Conservation (phyloP, 2,113 vertebrate genomes). For the Plectropomus leopardus region DNA sequence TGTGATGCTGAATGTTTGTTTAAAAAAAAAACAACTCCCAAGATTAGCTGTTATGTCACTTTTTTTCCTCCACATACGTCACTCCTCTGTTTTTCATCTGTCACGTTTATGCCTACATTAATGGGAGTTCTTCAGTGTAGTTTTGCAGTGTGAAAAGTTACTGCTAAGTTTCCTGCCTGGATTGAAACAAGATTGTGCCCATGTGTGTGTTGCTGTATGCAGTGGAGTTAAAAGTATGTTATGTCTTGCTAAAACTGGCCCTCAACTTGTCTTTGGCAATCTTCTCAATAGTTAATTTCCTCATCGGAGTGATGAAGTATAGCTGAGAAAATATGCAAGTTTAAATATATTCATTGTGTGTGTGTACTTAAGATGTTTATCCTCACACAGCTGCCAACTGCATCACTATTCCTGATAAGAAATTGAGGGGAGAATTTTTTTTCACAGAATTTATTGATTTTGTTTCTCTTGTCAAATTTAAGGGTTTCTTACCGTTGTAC, state of each 20-base stretch:
- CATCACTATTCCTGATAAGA: neutral
- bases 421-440: neutral
- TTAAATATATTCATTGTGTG: conserved; percentile 22
- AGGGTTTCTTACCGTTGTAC: conserved; percentile 9
- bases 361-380: conserved; percentile 23
- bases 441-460: neutral
- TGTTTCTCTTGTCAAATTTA: conserved; percentile 19
- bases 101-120: conserved; percentile 11
- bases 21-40: conserved; percentile 10
- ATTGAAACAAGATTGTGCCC: conserved; percentile 37
- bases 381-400: conserved; percentile 11
- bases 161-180: conserved; percentile 7
- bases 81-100: conserved; percentile 3
- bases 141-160: conserved; percentile 43
- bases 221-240: conserved; percentile 17
- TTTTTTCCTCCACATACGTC: neutral
- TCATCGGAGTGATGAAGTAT: neutral
- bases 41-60: neutral
- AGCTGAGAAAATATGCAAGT: conserved; percentile 8
- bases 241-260: conserved; percentile 10
- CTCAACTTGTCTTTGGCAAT: neutral
- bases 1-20: neutral
- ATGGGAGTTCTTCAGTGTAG: neutral
- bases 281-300: neutral
- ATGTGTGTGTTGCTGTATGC: neutral